Base-by-base conservation (phyloP, 2,797 vertebrate species). In the Crax fasciolata region DNA sequence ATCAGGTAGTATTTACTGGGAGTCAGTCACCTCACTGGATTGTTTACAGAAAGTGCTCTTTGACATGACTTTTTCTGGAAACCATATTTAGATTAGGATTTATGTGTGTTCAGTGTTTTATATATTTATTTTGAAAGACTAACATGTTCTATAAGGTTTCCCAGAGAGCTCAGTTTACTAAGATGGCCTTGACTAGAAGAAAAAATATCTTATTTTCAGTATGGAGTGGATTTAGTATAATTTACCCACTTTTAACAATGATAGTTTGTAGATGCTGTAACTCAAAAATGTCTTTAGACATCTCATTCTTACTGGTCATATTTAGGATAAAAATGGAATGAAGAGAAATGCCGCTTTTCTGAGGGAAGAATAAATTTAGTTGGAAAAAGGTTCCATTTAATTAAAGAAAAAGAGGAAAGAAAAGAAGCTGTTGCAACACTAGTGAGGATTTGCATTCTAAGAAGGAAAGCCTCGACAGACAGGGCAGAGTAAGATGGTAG, bases 11-110 rank as follows among this genome's bases (percentile, higher is more conserved):
- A 93, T 97, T 80, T 94, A 95, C 72, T 67, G 67, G 72, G 21
- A 77, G 57, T 27, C 52, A 32, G 27, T 28, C 1, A 9, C 20
- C 49, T 77, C 49, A 94, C 62, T 72, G 32, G 78, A 66, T 49
- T 65, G 84, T 92, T 95, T 95, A 84, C 84, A 92, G 46, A 90
- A 76, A 94, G 70, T 78, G 19, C 25, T 79, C 49, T 77, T 89
- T 77, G 82, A 48, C 63, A 32, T 70, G 41, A 80, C 94, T 79
- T 70, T 91, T 84, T 35, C 76, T 84, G 57, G 89, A 71, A 88
- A 91, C 46, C 8, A 93, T 94, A 92, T 94, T 92, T 91, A 85
- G 73, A 48, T 91, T 83, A 77, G 90, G 84, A 83, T 93, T 95
- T 94, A 30, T 67, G 59, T 89, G 70, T 86, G 39, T 52, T 82